Conservation (phyloP, 2,888 invertebrate species). For the Amphipoea lucens region DNA sequence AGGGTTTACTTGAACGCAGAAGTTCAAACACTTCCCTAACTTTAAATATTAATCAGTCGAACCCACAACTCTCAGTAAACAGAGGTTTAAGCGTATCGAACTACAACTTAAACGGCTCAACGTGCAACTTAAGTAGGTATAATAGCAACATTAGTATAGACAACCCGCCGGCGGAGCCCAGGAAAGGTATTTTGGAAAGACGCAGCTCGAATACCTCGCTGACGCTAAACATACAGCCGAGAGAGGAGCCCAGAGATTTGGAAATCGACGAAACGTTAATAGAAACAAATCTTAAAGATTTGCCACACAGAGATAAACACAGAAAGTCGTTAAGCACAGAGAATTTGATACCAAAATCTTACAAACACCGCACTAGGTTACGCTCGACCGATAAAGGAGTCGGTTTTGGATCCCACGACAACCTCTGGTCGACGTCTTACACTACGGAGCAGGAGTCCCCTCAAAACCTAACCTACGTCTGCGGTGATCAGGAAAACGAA, state of each 20-base stretch:
- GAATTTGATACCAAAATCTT: conserved; percentile 89
- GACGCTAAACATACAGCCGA: conserved; percentile 91
- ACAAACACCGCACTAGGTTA: conserved; percentile 83
- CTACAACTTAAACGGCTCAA: conserved; percentile 88
- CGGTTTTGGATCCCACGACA: conserved; percentile 88
- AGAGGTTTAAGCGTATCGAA: conserved; percentile 88
- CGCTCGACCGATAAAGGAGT: conserved; percentile 78
- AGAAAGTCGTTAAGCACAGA: conserved; percentile 91
- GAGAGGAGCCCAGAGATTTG: conserved; percentile 84
- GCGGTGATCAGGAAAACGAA: conserved; percentile 88
- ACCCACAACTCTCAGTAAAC: conserved; percentile 87
- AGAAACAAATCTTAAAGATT: conserved; percentile 81
- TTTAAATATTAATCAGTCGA: conserved; percentile 91
- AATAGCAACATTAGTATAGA: conserved; percentile 89
- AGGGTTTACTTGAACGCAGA: conserved; percentile 94
- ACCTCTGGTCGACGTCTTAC: conserved; percentile 88
- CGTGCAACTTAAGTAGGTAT: conserved; percentile 86
- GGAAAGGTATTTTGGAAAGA: conserved; percentile 93
- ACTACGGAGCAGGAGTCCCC: conserved; percentile 80
- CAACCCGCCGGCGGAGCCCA: conserved; percentile 78
- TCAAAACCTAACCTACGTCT: conserved; percentile 84
- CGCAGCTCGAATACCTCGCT: conserved; percentile 95
- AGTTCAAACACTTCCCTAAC: conserved; percentile 98
- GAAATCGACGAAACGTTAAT: conserved; percentile 86
- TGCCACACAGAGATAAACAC: conserved; percentile 83